These are phyloP conservation scores for Mesodorylaimus sp. DNA, from an alignment of 2,888 invertebrate genomes.

Conservation along the genomic window DNA sequence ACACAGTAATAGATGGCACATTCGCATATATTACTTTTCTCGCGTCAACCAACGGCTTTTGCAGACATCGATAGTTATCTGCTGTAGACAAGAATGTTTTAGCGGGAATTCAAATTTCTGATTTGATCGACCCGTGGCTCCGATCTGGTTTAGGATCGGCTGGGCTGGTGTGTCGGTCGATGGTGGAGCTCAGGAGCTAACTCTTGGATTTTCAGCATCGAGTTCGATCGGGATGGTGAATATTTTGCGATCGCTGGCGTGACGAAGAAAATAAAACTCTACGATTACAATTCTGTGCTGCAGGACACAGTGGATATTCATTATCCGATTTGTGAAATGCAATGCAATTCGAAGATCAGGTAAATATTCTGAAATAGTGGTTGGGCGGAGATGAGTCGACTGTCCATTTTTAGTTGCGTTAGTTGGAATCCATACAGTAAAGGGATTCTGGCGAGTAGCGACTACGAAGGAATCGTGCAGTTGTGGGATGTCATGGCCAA, in stretches of 20 bases:
- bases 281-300: slow-evolving; percentile 62
- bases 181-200: too few relatives aligned
- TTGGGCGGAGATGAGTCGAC: background rate
- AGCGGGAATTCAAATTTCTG: too few relatives aligned
- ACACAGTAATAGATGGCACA: too few relatives aligned
- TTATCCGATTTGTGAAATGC: slow-evolving; percentile 74
- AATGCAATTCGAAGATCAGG: slow-evolving; percentile 64
- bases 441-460: slow-evolving; percentile 64
- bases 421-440: slow-evolving; percentile 84
- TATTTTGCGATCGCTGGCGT: slow-evolving; percentile 88
- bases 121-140: too few relatives aligned
- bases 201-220: slow-evolving; percentile 46
- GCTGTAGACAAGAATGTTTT: too few relatives aligned
- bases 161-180: too few relatives aligned
- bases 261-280: slow-evolving; percentile 72
- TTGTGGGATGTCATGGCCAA: slow-evolving; percentile 60
- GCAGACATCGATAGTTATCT: too few relatives aligned
- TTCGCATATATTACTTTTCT: too few relatives aligned
- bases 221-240: slow-evolving; percentile 87
- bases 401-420: slow-evolving; percentile 48
- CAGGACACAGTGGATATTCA: slow-evolving; percentile 71
- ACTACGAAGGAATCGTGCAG: slow-evolving; percentile 80
- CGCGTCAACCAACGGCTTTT: background rate
- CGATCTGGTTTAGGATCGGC: too few relatives aligned
- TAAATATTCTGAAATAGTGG: slow-evolving; percentile 12